phyloP scores from a whole-genome alignment of 2,888 invertebrate species.

The Dynastes hyllus region DNA sequence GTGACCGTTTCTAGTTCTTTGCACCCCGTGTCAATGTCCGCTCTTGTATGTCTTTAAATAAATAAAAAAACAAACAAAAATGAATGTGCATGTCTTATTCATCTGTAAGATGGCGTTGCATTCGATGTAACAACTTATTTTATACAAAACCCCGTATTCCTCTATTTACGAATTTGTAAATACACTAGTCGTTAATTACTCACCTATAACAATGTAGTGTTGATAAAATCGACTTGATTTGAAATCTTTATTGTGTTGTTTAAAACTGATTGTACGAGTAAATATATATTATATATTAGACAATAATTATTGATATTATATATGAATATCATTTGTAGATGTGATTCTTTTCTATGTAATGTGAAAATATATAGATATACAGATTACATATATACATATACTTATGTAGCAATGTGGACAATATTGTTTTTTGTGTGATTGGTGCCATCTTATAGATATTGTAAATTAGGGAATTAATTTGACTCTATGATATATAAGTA shows the following conservation, averaged over 20 bases:
- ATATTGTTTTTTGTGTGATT: slow-evolving; percentile 51
- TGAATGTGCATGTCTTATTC: slow-evolving; percentile 65
- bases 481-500: slow-evolving; percentile 59
- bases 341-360: slow-evolving; percentile 48
- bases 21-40: slow-evolving; percentile 67
- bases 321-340: slow-evolving; percentile 59
- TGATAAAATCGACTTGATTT: slow-evolving; percentile 22
- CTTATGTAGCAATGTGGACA: slow-evolving; percentile 36
- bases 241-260: slow-evolving; percentile 16
- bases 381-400: slow-evolving; percentile 31
- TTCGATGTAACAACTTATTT: slow-evolving; percentile 21
- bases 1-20: slow-evolving; percentile 63
- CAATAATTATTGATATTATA: slow-evolving; percentile 61
- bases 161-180: slow-evolving; percentile 61
- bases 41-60: slow-evolving; percentile 63
- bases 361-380: slow-evolving; percentile 44
- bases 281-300: slow-evolving; percentile 61
- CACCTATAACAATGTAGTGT: slow-evolving; percentile 12
- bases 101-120: slow-evolving; percentile 62
- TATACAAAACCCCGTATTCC: slow-evolving; percentile 19
- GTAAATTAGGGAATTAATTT: slow-evolving; percentile 66
- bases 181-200: slow-evolving; percentile 63
- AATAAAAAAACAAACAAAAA: slow-evolving; percentile 54
- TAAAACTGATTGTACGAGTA: slow-evolving; percentile 55
- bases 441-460: slow-evolving; percentile 63